Evolutionary conservation across 1,140 invertebrate genomes (phyloP).

Genomic region (Drosophila trapezifrons): DNA sequence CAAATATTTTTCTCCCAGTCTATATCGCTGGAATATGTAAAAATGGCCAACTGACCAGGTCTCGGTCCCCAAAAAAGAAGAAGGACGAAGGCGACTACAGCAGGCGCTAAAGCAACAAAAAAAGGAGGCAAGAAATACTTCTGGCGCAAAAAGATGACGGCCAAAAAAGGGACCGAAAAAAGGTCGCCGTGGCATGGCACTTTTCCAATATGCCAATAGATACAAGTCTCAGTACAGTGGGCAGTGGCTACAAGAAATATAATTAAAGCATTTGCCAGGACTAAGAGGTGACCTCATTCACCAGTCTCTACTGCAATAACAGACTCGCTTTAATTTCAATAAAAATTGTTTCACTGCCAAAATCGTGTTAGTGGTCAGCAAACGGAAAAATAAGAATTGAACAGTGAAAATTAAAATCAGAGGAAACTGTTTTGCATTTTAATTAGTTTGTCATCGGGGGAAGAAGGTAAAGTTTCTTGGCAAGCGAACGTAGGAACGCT

Average conservation of each 20-base stretch:
- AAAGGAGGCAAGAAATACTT: constrained; percentile 2
- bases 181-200: constrained; percentile 35
- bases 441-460: constrained; percentile 49
- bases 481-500: neutral
- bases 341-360: constrained; percentile 14
- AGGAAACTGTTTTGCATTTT: constrained; percentile 57
- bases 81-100: constrained; percentile 9
- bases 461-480: constrained; percentile 11
- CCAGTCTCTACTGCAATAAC: constrained; percentile 3
- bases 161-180: constrained; percentile 31
- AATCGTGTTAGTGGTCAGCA: constrained; percentile 9
- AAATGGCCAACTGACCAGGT: constrained; percentile 53
- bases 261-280: no score
- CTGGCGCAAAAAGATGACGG: neutral
- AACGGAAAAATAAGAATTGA: neutral
- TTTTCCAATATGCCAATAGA: constrained; percentile 55
- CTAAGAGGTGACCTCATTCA: accelerated
- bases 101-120: constrained; percentile 29
- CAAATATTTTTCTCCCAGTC: constrained; percentile 1
- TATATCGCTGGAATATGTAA: constrained; percentile 31
- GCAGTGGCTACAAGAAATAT: neutral
- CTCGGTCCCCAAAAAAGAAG: neutral
- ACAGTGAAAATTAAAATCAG: constrained; percentile 26
- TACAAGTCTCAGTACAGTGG: constrained; percentile 28
- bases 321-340: constrained; percentile 22